These are phyloP conservation scores for Mesembrinibis cayennensis DNA, from an alignment of 2,113 vertebrate genomes.

Conservation along the genomic window DNA sequence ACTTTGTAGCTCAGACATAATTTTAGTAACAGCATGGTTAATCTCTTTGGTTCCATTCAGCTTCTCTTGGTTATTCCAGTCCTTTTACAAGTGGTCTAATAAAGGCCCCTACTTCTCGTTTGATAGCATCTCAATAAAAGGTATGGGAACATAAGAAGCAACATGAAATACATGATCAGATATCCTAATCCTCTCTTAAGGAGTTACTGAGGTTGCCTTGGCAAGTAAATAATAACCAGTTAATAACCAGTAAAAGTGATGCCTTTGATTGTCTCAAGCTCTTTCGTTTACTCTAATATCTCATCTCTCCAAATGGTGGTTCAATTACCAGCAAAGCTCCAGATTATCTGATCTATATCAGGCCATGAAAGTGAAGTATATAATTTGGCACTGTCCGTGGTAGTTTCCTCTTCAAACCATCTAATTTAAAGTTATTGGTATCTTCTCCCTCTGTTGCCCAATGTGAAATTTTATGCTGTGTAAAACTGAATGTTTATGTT, in stretches of 20 bases:
- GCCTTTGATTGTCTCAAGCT: not conserved
- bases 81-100: not conserved
- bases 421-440: not conserved
- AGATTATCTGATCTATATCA: not conserved
- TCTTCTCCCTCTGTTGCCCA: not conserved
- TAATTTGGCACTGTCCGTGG: not conserved
- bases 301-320: not conserved
- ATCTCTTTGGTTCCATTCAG: not conserved
- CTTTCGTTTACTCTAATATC: not conserved
- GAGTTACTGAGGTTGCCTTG: not conserved
- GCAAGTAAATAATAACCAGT: not conserved
- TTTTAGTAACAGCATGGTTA: not conserved
- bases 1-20: not conserved
- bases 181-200: not conserved
- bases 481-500: not conserved
- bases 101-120: not conserved
- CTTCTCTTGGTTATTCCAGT: not conserved
- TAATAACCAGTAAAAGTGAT: not conserved
- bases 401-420: not conserved
- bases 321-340: not conserved
- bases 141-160: not conserved
- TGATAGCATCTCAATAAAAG: not conserved
- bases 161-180: not conserved
- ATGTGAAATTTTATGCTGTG: not conserved
- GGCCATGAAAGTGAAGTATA: not conserved